Base-by-base conservation (phyloP, 2,888 invertebrate genomes). In the Diaphora mendica region DNA sequence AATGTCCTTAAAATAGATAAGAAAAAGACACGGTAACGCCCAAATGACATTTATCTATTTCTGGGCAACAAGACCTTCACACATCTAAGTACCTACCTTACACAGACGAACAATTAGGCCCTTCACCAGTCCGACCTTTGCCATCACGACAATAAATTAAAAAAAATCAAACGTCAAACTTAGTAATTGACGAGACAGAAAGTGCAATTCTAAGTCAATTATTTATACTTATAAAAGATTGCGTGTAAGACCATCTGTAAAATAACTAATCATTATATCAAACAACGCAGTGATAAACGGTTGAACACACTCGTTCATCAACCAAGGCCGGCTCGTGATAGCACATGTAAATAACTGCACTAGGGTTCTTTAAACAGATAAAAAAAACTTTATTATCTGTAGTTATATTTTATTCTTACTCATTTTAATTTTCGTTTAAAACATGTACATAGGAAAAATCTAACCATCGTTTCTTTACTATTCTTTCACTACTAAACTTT, bases 251-350 rank as follows among this genome's bases (percentile, higher is more conserved):
- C 79, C 80, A 82, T 83, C 78, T 85, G 74, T 73, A 73, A 87
- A 88, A 89, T 86, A 84, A 79, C 78, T 85, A 86, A 88, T 89
- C 77, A 87, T 88, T 87, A 87, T 70, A 82, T 85, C 85, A 90
- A 90, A 90, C 80, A 88, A 70, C 64, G 7, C 67, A 51, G 82
- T 76, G 90, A 89, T 90, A 89, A 90, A 86, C 82, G 81, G 64
- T 82, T 85, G 79, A 82, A 84, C 76, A 88, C 81, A 88, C 86
- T 79, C 78, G 75, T 83, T 79, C 75, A 73, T 77, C 42, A 66
- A 20, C 71, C 85, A 88, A 89, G 89, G 89, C 77, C 77, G 44
- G 66, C 68, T 75, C 77, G 75, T 72, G 78, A 77, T 78, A 76
- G 82, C 74, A 74, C 70, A 66, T 68, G 70, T 74, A 70, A 74